Percentiles rank a stretch among this genome's conserved stretches.
Conservation (phyloP, 2,888 invertebrate species). For the Stegana nigrithorax region DNA sequence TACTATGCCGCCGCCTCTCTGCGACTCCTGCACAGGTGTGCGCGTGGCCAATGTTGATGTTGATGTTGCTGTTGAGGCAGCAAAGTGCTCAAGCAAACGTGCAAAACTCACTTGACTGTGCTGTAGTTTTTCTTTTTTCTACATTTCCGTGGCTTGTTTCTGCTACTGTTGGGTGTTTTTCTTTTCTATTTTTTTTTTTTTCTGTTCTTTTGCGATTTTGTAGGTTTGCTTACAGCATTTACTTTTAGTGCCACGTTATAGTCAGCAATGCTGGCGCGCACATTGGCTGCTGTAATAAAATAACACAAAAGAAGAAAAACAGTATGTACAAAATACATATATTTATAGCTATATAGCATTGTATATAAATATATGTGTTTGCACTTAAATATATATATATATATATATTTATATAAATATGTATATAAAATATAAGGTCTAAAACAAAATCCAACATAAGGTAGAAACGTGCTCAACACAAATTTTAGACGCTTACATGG, state of each 20-base stretch:
- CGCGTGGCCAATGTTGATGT: too few species aligned
- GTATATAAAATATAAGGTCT: constrained; percentile 37
- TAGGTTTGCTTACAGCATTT: too few species aligned
- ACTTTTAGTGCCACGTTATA: constrained; percentile 10
- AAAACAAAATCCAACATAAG: constrained; percentile 60
- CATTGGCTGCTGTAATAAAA: constrained; percentile 7
- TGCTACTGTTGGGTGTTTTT: neutral
- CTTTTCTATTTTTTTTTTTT: neutral
- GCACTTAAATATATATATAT: too few species aligned
- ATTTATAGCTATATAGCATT: too few species aligned
- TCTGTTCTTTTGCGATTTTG: neutral
- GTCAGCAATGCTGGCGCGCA: neutral
- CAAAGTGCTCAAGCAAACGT: too few species aligned
- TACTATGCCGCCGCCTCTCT: neutral
- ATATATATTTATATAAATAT: too few species aligned
- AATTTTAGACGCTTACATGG: constrained; percentile 55
- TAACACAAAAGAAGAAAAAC: neutral
- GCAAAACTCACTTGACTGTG: neutral
- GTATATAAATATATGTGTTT: too few species aligned
- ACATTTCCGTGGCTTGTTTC: too few species aligned
- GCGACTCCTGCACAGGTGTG: neutral
- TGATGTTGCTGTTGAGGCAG: too few species aligned
- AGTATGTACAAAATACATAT: too few species aligned
- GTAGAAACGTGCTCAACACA: constrained; percentile 61
- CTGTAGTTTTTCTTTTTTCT: neutral